phyloP scores from a whole-genome alignment of 2,888 invertebrate species.

The Melanchra persicariae region DNA sequence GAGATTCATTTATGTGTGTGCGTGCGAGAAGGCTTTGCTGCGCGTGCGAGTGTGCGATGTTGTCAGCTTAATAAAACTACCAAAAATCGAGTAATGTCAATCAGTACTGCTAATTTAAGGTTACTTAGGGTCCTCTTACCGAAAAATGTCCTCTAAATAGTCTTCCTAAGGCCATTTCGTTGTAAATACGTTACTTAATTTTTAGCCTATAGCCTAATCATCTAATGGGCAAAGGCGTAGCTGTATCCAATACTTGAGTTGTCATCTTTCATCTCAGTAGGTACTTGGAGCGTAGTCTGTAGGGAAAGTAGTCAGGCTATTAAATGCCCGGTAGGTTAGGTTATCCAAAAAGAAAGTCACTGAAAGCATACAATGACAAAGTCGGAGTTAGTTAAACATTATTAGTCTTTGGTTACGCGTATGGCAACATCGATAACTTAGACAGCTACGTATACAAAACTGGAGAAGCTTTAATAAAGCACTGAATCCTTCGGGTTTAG shows the following conservation, averaged over 20 bases:
- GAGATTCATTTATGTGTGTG: slow-evolving; percentile 70
- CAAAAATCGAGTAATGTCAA: slow-evolving; percentile 16
- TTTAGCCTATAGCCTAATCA: no score
- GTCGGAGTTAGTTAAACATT: no score
- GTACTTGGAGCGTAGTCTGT: not conserved
- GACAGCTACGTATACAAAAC: slow-evolving; percentile 60
- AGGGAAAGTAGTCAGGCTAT: not conserved
- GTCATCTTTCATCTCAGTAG: not conserved
- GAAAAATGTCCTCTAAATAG: not conserved
- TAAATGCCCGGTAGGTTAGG: not conserved
- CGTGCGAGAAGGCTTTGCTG: slow-evolving; percentile 78
- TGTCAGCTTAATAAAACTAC: slow-evolving; percentile 64
- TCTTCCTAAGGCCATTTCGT: not conserved
- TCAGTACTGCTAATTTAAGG: not conserved
- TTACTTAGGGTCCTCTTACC: not conserved
- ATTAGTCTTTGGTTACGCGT: not conserved
- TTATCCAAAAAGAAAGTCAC: not conserved
- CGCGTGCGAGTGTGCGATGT: slow-evolving; percentile 76
- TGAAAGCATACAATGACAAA: not conserved
- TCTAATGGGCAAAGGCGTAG: no score
- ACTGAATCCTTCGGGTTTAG: slow-evolving; percentile 59
- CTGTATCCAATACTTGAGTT: not conserved
- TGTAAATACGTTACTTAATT: no score
- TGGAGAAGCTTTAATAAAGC: slow-evolving; percentile 65
- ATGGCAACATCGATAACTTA: slow-evolving; percentile 58